Conservation (phyloP, 2,797 vertebrate genomes). For the Brachyalestes nurse region DNA sequence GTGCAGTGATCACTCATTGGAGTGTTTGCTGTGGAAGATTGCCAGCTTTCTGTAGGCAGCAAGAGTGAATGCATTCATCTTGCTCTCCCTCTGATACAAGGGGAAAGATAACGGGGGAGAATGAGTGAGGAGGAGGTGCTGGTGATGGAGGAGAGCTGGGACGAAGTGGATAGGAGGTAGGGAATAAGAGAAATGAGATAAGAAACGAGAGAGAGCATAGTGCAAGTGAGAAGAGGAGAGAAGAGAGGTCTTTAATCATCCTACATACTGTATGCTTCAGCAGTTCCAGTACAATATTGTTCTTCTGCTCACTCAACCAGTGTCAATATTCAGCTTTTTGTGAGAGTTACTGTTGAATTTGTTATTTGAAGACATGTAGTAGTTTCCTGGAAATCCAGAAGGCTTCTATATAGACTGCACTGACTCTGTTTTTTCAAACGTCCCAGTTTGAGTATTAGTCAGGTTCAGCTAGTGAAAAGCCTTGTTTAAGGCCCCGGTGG, state of each 20-base stretch:
- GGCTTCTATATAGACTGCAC: background rate
- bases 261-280: background rate
- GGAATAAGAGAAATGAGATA: slow-evolving; percentile 47
- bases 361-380: background rate
- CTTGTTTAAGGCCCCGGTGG: background rate
- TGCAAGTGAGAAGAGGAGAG: slow-evolving; percentile 18
- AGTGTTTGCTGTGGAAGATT: slow-evolving; percentile 17
- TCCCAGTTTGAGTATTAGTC: background rate
- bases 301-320: slow-evolving; percentile 25
- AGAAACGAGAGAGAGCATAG: slow-evolving; percentile 19
- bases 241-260: slow-evolving; percentile 5
- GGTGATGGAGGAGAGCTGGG: slow-evolving; percentile 60
- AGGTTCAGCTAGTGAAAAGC: background rate
- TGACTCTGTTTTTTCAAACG: background rate
- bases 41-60: slow-evolving; percentile 29
- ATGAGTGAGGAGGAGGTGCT: slow-evolving; percentile 65
- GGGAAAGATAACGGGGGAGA: slow-evolving; percentile 54
- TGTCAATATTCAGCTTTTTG: background rate
- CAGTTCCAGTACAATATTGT: slow-evolving; percentile 13
- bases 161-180: slow-evolving; percentile 39
- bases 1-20: slow-evolving; percentile 36
- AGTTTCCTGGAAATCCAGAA: background rate
- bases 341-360: background rate
- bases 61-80: slow-evolving; percentile 42
- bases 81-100: slow-evolving; percentile 39